These are phyloP conservation scores for Acanthurus lineatus DNA, from an alignment of 2,797 vertebrate species.

Conservation along the genomic window DNA sequence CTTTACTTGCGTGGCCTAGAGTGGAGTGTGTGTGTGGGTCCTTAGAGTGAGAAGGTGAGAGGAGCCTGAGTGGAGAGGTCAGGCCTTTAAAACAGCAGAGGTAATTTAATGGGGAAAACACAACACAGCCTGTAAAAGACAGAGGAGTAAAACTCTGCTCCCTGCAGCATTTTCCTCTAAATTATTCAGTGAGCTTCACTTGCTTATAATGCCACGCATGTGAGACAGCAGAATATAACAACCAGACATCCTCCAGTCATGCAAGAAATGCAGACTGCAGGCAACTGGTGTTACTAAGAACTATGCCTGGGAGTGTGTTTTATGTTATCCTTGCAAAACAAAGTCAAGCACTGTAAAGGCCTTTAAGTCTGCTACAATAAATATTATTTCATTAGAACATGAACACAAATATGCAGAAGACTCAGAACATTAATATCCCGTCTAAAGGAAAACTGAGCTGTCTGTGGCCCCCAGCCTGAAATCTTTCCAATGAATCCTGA, in stretches of 20 bases:
- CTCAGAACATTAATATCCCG: neutral
- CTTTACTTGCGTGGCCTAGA: neutral
- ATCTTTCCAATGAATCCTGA: neutral
- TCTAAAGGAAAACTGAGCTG: too few relatives aligned
- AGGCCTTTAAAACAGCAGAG: slow-evolving; percentile 38
- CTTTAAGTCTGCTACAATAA: too few relatives aligned
- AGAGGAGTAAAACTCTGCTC: neutral
- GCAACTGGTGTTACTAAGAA: neutral
- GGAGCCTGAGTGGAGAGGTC: neutral
- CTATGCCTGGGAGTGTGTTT: neutral
- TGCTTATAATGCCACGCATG: slow-evolving; percentile 10
- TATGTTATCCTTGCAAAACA: too few relatives aligned
- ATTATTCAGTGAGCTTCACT: slow-evolving; percentile 39
- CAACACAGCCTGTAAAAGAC: slow-evolving; percentile 7
- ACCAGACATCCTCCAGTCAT: neutral
- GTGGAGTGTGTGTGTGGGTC: neutral
- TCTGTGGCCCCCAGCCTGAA: neutral
- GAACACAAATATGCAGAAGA: neutral
- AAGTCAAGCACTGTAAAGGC: too few relatives aligned
- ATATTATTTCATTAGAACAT: too few relatives aligned
- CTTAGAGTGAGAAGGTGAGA: neutral
- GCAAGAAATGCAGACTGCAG: neutral
- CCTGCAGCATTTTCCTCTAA: slow-evolving; percentile 13
- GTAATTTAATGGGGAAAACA: slow-evolving; percentile 57
- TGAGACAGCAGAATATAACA: slow-evolving; percentile 11